These are phyloP conservation scores for Lasioglossum villosulum DNA, from an alignment of 2,888 invertebrate genomes.

Conservation along the genomic window DNA sequence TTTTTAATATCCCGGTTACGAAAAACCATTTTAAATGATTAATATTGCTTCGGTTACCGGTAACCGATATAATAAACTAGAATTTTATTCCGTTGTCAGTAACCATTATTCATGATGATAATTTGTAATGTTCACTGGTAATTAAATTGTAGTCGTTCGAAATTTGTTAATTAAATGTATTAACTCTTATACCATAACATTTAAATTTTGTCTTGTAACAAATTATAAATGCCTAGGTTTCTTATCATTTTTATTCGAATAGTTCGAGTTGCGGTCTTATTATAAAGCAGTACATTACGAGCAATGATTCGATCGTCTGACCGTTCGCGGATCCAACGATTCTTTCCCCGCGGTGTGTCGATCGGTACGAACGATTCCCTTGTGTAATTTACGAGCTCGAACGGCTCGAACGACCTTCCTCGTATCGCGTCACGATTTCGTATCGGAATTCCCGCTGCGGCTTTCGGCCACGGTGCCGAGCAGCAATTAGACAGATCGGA, in stretches of 20 bases:
- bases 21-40: too few relatives aligned
- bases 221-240: neutral
- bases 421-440: constrained; percentile 37
- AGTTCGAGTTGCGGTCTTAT: neutral
- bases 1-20: too few relatives aligned
- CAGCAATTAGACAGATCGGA: constrained; percentile 74
- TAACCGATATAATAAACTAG: too few relatives aligned
- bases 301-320: neutral
- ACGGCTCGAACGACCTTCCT: constrained; percentile 38
- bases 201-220: neutral
- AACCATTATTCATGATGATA: too few relatives aligned
- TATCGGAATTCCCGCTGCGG: constrained; percentile 60
- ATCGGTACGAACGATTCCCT: constrained; percentile 50
- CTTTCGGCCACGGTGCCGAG: constrained; percentile 53
- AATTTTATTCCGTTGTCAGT: too few relatives aligned
- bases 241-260: neutral
- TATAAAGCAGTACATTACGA: neutral
- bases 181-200: too few relatives aligned
- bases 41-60: too few relatives aligned
- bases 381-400: constrained; percentile 56
- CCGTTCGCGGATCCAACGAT: constrained; percentile 27
- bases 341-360: constrained; percentile 5
- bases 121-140: too few relatives aligned
- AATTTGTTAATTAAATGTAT: too few relatives aligned
- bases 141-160: too few relatives aligned